These are phyloP conservation scores for Sitta europaea DNA, from an alignment of 2,113 vertebrate species.

Conservation along the genomic window DNA sequence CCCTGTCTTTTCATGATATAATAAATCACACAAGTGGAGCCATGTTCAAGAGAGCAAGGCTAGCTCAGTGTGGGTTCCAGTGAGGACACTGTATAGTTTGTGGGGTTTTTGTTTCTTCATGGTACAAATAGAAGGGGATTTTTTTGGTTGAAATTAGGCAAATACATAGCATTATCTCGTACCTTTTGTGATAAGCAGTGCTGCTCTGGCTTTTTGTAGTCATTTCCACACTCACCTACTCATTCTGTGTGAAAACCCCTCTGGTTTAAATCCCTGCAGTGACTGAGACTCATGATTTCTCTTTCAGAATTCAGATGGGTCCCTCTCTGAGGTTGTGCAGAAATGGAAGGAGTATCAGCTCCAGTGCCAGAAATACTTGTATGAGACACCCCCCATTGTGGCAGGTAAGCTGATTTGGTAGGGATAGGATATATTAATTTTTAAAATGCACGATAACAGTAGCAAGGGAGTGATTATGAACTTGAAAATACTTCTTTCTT, in stretches of 20 bases:
- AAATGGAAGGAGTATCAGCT: slow-evolving; percentile 78
- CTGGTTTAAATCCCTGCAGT: neutral
- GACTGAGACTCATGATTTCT: neutral
- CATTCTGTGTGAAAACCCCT: neutral
- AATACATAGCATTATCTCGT: neutral
- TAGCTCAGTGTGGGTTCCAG: neutral
- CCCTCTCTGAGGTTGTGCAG: slow-evolving; percentile 73
- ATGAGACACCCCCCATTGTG: slow-evolving; percentile 55
- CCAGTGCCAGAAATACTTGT: slow-evolving; percentile 73
- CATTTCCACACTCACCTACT: neutral
- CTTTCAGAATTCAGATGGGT: slow-evolving; percentile 69
- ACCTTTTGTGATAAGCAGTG: neutral
- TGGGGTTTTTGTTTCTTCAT: rapidly evolving
- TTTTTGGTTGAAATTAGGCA: neutral
- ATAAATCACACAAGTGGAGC: neutral
- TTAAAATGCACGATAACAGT: neutral
- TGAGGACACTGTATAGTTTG: rapidly evolving
- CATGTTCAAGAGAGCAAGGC: neutral
- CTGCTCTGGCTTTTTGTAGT: neutral
- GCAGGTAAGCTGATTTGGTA: slow-evolving; percentile 59
- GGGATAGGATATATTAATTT: neutral
- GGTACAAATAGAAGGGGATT: neutral
- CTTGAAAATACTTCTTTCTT: neutral
- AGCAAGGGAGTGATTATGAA: neutral
- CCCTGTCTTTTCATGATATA: neutral